Conservation (phyloP, 2,797 vertebrate genomes). For the Remorina albescens region DNA sequence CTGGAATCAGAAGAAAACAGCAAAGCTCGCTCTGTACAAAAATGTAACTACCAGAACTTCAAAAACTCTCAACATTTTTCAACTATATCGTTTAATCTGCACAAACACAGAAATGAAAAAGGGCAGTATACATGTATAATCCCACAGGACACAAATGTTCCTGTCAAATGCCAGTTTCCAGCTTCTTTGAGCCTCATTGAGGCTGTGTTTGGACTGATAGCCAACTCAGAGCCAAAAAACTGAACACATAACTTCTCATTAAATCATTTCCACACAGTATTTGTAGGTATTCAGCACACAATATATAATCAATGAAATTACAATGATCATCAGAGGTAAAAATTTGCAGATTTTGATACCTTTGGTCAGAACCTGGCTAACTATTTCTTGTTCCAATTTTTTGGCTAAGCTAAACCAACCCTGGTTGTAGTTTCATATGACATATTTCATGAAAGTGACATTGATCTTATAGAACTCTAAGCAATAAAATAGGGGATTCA, state of each 20-base stretch:
- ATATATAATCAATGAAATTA: neutral
- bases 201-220: neutral
- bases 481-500: too few relatives aligned
- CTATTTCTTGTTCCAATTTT: neutral
- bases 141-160: neutral
- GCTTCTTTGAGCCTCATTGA: neutral
- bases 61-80: neutral
- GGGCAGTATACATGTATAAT: neutral
- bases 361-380: neutral
- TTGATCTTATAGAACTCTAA: neutral
- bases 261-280: neutral
- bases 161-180: neutral
- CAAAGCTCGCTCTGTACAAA: neutral
- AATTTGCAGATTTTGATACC: neutral
- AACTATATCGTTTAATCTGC: neutral
- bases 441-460: neutral
- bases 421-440: neutral
- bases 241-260: neutral
- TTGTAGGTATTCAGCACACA: neutral
- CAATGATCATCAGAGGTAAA: neutral
- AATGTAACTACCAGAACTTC: neutral
- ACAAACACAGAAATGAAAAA: slow-evolving; percentile 7
- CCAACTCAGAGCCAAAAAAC: neutral
- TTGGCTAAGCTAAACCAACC: neutral
- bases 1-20: neutral